These are phyloP conservation scores for Tyria jacobaeae DNA, from an alignment of 2,888 invertebrate species.

Conservation along the genomic window DNA sequence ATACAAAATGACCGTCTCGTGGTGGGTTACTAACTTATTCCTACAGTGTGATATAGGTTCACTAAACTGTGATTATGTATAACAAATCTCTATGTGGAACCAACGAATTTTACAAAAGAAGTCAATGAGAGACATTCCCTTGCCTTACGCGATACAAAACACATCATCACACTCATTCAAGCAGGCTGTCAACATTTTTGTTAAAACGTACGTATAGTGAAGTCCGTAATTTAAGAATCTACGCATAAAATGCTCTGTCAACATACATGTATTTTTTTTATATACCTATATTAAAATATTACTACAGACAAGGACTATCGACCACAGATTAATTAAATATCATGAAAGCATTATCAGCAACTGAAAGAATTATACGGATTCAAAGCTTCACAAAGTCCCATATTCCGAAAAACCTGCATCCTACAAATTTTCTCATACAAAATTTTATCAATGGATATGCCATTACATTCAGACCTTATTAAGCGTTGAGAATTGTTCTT, in stretches of 20 bases:
- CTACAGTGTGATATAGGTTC: neutral
- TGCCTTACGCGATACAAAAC: neutral
- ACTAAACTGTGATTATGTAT: neutral
- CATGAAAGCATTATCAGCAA: too few species aligned
- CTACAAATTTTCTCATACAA: neutral
- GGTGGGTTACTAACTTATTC: slow-evolving; percentile 7
- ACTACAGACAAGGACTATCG: too few species aligned
- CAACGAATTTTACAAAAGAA: neutral
- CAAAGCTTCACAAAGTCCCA: neutral
- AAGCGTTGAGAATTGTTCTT: slow-evolving; percentile 71
- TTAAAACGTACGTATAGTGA: neutral
- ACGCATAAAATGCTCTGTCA: too few species aligned
- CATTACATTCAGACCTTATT: slow-evolving; percentile 63
- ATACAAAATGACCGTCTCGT: slow-evolving; percentile 32
- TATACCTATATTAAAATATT: too few species aligned
- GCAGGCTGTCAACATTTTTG: neutral
- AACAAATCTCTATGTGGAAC: neutral
- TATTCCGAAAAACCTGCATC: neutral
- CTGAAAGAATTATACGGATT: neutral
- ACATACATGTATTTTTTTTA: too few species aligned
- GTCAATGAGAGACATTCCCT: neutral
- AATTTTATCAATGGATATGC: neutral
- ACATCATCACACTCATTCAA: neutral
- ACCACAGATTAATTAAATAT: too few species aligned
- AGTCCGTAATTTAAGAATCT: neutral